phyloP scores from a whole-genome alignment of 2,113 vertebrate genomes.

The Chroicocephalus ridibundus region DNA sequence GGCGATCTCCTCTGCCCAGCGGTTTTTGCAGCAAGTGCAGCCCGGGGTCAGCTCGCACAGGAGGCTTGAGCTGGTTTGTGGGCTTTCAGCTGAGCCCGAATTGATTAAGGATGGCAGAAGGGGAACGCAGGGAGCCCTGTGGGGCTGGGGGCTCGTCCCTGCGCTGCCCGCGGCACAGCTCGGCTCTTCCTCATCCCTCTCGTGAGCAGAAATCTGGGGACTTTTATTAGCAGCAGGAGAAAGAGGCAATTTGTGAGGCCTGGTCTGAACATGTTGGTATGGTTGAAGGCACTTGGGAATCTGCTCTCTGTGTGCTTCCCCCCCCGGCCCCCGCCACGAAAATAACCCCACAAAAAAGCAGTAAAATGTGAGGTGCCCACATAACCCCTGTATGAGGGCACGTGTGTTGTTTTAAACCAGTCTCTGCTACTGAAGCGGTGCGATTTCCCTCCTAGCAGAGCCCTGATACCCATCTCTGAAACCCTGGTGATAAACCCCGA shows the following conservation, averaged over 20 bases:
- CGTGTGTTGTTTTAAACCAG: background rate
- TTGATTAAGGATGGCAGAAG: background rate
- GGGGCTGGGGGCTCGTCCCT: background rate
- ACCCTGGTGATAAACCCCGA: background rate
- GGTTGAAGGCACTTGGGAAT: background rate
- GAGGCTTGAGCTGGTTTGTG: background rate
- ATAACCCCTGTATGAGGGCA: background rate
- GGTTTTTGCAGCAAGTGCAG: background rate
- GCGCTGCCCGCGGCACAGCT: background rate
- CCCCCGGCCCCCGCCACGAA: background rate
- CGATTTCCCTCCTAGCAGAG: background rate
- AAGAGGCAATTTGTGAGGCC: background rate
- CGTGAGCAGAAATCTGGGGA: background rate
- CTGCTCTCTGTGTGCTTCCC: background rate
- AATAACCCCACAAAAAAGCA: background rate
- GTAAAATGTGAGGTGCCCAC: background rate
- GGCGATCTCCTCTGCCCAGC: background rate
- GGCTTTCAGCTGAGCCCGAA: rapidly evolving
- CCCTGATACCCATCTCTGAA: background rate
- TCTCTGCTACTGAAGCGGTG: background rate
- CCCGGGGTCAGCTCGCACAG: background rate
- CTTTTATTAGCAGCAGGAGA: background rate
- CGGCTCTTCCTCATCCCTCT: background rate
- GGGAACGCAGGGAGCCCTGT: rapidly evolving
- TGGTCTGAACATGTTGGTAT: rapidly evolving